Base-by-base conservation (phyloP, 92 coral and sea anemone species). In the Pocillopora meandrina region DNA sequence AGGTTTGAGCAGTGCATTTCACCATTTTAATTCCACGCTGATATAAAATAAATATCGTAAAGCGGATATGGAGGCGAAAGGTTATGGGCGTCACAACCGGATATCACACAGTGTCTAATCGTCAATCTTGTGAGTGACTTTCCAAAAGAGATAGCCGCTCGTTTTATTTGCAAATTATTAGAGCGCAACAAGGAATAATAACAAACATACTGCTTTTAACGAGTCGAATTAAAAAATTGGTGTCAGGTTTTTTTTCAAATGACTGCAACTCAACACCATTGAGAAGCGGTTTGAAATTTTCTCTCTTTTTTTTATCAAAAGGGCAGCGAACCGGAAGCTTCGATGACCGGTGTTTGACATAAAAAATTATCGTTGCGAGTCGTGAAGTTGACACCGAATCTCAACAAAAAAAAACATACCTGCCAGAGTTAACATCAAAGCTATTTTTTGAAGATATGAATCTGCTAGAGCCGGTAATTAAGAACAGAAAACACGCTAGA, bases 141-240 rank as follows among this genome's bases (percentile, higher is more conserved):
- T 81, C 36, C 20, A 10, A 42, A 81, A 71, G 33, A 31, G 61
- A 21, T 15, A 35, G 77, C 85, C 67, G 68, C 16, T 26, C 77
- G 85, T 81, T 81, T 81, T 80, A 80, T 69, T 69, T 81, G 85
- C 76, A 81, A 78, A 78, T 78, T 60, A 63, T 81, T 70, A 60
- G 35, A 80, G 36, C 56, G 21, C 84, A 18, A 68, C 80, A 4
- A 55, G 68, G 52, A 60, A 67, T 69, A 26, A 55, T 33, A 56
- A 56, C 75, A 56, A 80, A 80, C 33, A 56, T 12, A 67, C 3
- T 19, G 56, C 35, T 59, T 60, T 35, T 14, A 71, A 57, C 33
- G 12, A 71, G 17, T 31, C 57, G 18, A 60, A 61, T 52, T 8
- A 2, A 57, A 57, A 58, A 23, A 63, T 5, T 18, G 56, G n/a